Base-by-base conservation (phyloP, 2,797 vertebrate genomes). In the Silurus lanzhouensis region DNA sequence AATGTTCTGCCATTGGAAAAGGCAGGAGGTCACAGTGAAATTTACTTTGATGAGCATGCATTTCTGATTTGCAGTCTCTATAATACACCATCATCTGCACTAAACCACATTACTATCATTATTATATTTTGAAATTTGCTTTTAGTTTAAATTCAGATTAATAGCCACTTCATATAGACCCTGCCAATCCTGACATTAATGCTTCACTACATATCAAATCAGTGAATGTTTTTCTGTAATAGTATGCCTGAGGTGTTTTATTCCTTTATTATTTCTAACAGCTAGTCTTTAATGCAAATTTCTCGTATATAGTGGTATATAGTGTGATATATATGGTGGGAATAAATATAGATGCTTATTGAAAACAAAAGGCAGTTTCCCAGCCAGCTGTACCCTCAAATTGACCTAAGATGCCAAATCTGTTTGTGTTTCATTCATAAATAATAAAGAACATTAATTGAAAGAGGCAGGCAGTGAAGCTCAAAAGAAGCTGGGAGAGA, bases 341-440 rank as follows among this genome's bases (percentile, higher is more conserved):
- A 55, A 75, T 55, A 57, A 75, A 75, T 31, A 15, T n/a, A 2
- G 44, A 46, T 5, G 44, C 55, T 77, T 20, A 74, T n/a, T 25
- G 22, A 22, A 48, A 19, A 67, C 14, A 67, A 27, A 66, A 44
- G 20, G 25, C 52, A 46, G 44, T 72, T 72, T 72, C 12, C 20
- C 44, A 52, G 44, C 22, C 12, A 10, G 22, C 55, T 31, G 25
- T 38, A 20, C 75, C 75, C 27, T 77, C 75, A 22, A 60, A 60
- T 20, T 77, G 75, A 77, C 75, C 57, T 77, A 19, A 20, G 75
- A 60, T 1, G 19, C 17, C 27, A 60, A 77, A 60, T 77, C 55
- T 6, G 27, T 77, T 60, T 31, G 55, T 20, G 52, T 58, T 60
- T 60, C 75, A 77, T 77, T 77, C 55, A 60, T 60, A 77, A 77